A percentile compares a stretch with the other conserved stretches of the same genome.
Conservation (phyloP, 2,888 invertebrate species). For the Drosophila testacea region DNA sequence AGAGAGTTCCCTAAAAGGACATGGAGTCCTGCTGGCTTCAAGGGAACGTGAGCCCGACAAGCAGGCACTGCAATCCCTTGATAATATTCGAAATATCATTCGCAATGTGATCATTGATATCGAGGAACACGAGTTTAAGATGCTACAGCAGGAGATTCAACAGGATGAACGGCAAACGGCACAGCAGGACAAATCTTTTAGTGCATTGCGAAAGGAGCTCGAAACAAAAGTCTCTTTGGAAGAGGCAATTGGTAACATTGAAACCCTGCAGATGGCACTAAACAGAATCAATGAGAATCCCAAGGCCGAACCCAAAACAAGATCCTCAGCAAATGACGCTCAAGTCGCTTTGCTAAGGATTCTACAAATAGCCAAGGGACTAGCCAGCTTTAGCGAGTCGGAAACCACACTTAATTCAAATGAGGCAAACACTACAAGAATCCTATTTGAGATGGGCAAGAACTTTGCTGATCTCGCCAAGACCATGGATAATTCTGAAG, state of each 20-base stretch:
- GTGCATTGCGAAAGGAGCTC: slow-evolving; percentile 78
- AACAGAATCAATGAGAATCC: slow-evolving; percentile 60
- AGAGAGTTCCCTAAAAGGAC: slow-evolving; percentile 82
- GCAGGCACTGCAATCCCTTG: slow-evolving; percentile 73
- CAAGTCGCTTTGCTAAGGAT: slow-evolving; percentile 59
- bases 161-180: slow-evolving; percentile 77
- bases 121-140: slow-evolving; percentile 83
- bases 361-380: slow-evolving; percentile 64
- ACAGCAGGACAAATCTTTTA: slow-evolving; percentile 77
- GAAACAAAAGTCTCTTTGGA: slow-evolving; percentile 80
- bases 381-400: slow-evolving; percentile 62
- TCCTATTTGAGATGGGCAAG: slow-evolving; percentile 66
- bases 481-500: slow-evolving; percentile 40
- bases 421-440: slow-evolving; percentile 60
- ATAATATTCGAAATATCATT: slow-evolving; percentile 79
- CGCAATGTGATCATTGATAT: slow-evolving; percentile 81
- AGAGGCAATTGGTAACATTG: slow-evolving; percentile 82
- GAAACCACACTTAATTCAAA: slow-evolving; percentile 59
- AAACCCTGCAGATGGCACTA: slow-evolving; percentile 72
- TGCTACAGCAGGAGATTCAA: slow-evolving; percentile 81
- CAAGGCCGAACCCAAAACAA: slow-evolving; percentile 30
- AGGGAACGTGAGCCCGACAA: slow-evolving; percentile 70
- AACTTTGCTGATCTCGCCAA: slow-evolving; percentile 67
- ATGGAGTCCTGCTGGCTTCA: slow-evolving; percentile 74
- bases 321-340: slow-evolving; percentile 51